Evolutionary conservation across 1,140 invertebrate genomes (phyloP).

Genomic region (Harlomillsia oculata): DNA sequence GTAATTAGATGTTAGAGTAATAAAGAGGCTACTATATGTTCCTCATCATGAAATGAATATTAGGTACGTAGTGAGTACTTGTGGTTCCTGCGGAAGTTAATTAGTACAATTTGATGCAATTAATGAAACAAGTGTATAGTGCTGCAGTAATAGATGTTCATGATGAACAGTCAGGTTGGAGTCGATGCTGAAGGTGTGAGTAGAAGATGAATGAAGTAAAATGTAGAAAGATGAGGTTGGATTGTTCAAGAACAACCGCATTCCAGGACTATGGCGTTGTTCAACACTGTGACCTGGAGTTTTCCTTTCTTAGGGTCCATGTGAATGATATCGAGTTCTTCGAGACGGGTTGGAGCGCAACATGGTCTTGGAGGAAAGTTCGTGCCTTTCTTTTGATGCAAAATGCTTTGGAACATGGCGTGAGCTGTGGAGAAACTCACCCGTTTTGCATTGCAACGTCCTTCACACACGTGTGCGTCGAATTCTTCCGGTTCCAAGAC

Average conservation of each 20-base stretch:
- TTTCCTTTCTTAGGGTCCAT: slow-evolving; percentile 47
- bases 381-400: slow-evolving; percentile 47
- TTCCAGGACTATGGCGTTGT: slow-evolving; percentile 59
- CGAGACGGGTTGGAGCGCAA: slow-evolving; percentile 59
- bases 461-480: slow-evolving; percentile 62
- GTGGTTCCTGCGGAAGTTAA: too few species aligned
- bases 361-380: slow-evolving; percentile 53
- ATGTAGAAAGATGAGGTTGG: too few species aligned
- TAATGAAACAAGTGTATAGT: too few species aligned
- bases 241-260: slow-evolving; percentile 58
- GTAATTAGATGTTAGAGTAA: too few species aligned
- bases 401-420: slow-evolving; percentile 58
- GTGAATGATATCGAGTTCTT: slow-evolving; percentile 57
- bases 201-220: too few species aligned
- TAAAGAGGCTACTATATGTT: too few species aligned
- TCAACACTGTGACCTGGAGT: slow-evolving; percentile 59
- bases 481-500: slow-evolving; percentile 60
- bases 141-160: too few species aligned
- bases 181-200: too few species aligned
- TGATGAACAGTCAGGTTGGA: too few species aligned
- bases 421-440: slow-evolving; percentile 55
- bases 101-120: too few species aligned
- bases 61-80: too few species aligned
- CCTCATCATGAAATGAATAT: too few species aligned
- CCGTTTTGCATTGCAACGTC: slow-evolving; percentile 53